These are phyloP conservation scores for Creontiades dilutus DNA, from an alignment of 2,888 invertebrate species.

Conservation along the genomic window DNA sequence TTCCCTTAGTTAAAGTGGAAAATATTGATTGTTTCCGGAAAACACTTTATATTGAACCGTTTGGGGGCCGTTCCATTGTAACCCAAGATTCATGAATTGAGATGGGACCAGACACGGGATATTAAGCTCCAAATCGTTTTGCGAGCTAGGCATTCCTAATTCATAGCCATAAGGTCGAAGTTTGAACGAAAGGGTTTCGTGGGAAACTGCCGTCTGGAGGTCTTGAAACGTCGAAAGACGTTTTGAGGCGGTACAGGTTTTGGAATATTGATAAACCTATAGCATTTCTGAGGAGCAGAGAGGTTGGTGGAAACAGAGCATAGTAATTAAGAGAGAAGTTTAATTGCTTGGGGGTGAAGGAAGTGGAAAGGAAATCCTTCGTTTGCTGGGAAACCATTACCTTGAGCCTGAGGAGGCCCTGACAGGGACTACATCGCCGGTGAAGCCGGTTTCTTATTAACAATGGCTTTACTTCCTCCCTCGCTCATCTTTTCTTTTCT, in stretches of 20 bases:
- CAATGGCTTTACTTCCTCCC: constrained; percentile 52
- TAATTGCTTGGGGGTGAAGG: constrained; percentile 67
- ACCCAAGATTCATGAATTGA: background rate
- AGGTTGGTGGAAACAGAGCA: constrained; percentile 62
- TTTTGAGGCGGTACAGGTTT: constrained; percentile 53
- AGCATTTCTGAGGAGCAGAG: constrained; percentile 37
- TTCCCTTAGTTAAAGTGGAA: background rate
- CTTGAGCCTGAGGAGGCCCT: constrained; percentile 52
- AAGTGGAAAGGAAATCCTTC: constrained; percentile 70
- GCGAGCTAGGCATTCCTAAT: constrained; percentile 29
- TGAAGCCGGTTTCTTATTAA: constrained; percentile 66
- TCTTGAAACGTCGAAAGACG: constrained; percentile 27
- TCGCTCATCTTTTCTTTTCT: constrained; percentile 6
- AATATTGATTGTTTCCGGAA: background rate
- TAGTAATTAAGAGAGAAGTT: constrained; percentile 71
- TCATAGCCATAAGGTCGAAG: constrained; percentile 30
- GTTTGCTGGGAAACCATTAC: constrained; percentile 67
- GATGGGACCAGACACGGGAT: background rate
- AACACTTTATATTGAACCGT: background rate
- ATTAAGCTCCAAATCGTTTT: constrained; percentile 21
- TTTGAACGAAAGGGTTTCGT: constrained; percentile 46
- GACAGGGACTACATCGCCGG: constrained; percentile 52
- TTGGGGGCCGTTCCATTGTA: background rate
- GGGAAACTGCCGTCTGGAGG: constrained; percentile 57
- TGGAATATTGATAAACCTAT: constrained; percentile 70